phyloP scores from a whole-genome alignment of 2,888 invertebrate species.

The Lithophane semibrunnea region DNA sequence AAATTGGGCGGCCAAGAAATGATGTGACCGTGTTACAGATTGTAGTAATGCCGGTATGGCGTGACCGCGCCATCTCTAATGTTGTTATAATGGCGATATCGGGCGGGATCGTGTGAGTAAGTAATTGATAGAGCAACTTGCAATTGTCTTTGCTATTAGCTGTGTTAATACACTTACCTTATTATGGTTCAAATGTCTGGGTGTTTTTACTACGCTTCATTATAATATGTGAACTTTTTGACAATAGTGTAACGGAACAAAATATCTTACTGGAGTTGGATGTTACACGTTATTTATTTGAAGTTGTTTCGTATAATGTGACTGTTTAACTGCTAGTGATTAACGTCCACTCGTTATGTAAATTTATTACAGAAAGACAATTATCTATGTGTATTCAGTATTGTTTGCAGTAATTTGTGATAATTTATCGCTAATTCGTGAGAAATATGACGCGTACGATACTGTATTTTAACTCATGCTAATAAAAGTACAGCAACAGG shows the following conservation, averaged over 20 bases:
- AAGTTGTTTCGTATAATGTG: constrained; percentile 19
- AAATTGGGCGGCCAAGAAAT: constrained; percentile 86
- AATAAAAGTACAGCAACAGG: constrained; percentile 24
- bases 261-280: constrained; percentile 17
- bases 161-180: constrained; percentile 77
- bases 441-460: constrained; percentile 11
- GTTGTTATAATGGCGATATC: constrained; percentile 87
- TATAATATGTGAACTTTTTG: constrained; percentile 59
- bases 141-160: constrained; percentile 81
- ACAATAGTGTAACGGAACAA: constrained; percentile 43
- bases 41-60: constrained; percentile 86
- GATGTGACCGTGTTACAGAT: constrained; percentile 88
- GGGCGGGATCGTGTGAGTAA: constrained; percentile 82
- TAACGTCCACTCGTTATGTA: constrained; percentile 9
- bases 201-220: constrained; percentile 57
- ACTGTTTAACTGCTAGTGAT: constrained; percentile 16
- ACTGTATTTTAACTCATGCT: constrained; percentile 24
- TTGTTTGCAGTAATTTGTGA: constrained; percentile 13
- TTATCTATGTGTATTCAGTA: constrained; percentile 10
- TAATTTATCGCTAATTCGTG: constrained; percentile 18
- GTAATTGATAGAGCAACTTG: constrained; percentile 87
- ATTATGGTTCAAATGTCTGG: constrained; percentile 66
- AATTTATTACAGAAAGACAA: constrained; percentile 23
- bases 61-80: constrained; percentile 87
- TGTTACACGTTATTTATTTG: constrained; percentile 8